Evolutionary conservation across 2,888 invertebrate species (phyloP), one percentile per base, ranked within the genome.

Genomic region (Tenthredo amoena): DNA sequence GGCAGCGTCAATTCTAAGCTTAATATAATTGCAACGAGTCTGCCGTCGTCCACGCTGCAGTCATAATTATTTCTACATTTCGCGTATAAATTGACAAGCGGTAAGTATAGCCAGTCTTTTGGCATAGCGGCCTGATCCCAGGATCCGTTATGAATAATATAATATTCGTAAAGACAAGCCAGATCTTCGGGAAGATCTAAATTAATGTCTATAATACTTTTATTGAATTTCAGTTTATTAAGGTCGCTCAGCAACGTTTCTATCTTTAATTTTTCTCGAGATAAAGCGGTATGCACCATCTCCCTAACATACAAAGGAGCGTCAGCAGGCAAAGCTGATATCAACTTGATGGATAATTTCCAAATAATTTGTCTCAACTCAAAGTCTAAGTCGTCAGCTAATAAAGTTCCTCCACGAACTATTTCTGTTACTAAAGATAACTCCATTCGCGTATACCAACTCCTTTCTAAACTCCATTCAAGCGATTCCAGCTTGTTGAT

Each of bases 101-200:
- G 96, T 89, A 96, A 94, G 93, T 96, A 98, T 15, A 97, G 96
- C 98, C 98, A 98, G 91, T 98, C 97, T 81, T 95, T 94, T 0
- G 97, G 97, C 88, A 97, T 94, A 18, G 97, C 95, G 15, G 96
- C 95, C 79, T 96, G 95, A 87, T 94, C 94, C 94, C 95, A 96
- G 26, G 85, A 89, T 4, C 90, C 90, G 2, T 87, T 89, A 21
- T 76, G 65, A 0, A 87, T 86, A 0, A 93, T 86, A 50, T 91
- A 93, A 58, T 87, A 88, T 18, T 90, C 89, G 74, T 92, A 93
- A 2, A 90, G 86, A 7, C 87, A 85, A 65, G 87, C 88, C 15
- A 91, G 86, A 68, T 92, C 87, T 3, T 85, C 84, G 4, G 88
- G 88, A 12, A 91, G 83, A 71, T 89, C 83, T 0, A 89, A 47